Percentiles rank a stretch among this genome's conserved stretches.
Conservation (phyloP, 2,797 vertebrate genomes). For the Vireo griseus region DNA sequence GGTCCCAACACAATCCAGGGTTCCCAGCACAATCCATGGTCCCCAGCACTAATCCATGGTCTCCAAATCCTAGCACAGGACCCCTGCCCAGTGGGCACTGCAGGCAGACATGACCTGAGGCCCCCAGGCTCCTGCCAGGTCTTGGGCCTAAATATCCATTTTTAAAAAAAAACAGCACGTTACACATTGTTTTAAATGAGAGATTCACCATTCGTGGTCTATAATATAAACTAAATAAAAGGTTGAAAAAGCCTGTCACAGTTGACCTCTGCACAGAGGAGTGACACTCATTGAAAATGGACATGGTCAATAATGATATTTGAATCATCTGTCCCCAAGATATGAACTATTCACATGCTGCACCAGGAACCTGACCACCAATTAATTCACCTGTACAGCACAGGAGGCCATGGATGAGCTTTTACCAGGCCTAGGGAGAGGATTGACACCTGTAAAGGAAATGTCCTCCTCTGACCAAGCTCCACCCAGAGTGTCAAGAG, state of each 20-base stretch:
- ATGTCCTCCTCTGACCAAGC: neutral
- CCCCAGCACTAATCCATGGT: neutral
- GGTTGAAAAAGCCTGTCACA: neutral
- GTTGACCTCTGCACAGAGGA: neutral
- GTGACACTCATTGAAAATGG: neutral
- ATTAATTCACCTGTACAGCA: neutral
- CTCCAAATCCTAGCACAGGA: neutral
- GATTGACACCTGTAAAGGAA: neutral
- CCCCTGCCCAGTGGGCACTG: neutral
- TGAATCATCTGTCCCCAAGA: neutral
- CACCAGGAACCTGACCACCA: neutral
- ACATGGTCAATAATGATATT: neutral
- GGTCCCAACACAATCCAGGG: neutral
- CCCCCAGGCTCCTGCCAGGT: neutral
- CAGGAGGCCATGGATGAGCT: neutral
- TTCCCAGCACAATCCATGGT: neutral
- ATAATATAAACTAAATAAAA: neutral
- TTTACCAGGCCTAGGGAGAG: neutral
- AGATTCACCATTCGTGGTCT: neutral
- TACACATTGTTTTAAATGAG: neutral
- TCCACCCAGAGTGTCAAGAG: neutral
- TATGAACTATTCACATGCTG: neutral
- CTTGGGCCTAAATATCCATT: neutral
- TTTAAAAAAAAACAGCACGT: fast-evolving
- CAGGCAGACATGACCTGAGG: neutral